Evolutionary conservation across 2,797 vertebrate genomes (phyloP).

Genomic region (Platalea minor): DNA sequence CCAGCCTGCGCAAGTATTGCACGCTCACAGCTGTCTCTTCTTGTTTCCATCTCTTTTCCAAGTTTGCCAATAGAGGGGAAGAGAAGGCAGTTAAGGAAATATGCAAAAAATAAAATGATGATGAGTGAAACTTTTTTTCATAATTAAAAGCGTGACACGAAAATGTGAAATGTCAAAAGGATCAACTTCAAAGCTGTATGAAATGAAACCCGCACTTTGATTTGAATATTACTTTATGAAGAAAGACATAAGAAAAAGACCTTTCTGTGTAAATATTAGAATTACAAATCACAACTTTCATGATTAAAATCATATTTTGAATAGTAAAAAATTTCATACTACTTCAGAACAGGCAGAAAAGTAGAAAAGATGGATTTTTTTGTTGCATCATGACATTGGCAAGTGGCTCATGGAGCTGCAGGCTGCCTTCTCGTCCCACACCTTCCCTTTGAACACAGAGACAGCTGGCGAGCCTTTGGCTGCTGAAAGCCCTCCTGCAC

Average conservation of each 20-base stretch:
- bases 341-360: neutral
- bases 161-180: slow-evolving; percentile 58
- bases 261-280: slow-evolving; percentile 59
- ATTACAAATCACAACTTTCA: slow-evolving; percentile 52
- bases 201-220: slow-evolving; percentile 51
- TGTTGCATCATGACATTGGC: fast-evolving
- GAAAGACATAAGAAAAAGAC: slow-evolving; percentile 4
- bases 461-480: fast-evolving
- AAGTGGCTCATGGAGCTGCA: neutral
- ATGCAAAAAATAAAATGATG: neutral
- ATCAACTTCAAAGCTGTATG: slow-evolving; percentile 53
- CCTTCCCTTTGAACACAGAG: neutral
- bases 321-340: neutral
- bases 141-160: slow-evolving; percentile 14
- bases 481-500: fast-evolving
- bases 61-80: neutral
- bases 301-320: slow-evolving; percentile 21
- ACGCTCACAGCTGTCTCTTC: fast-evolving
- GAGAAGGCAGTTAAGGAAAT: neutral
- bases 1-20: neutral
- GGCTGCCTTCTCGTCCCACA: neutral
- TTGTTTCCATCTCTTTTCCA: neutral
- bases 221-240: slow-evolving; percentile 25
- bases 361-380: neutral
- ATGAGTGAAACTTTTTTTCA: neutral